Evolutionary conservation across 2,797 vertebrate species (phyloP), one percentile per base, ranked within the genome.

Genomic region (Monodelphis domestica): DNA sequence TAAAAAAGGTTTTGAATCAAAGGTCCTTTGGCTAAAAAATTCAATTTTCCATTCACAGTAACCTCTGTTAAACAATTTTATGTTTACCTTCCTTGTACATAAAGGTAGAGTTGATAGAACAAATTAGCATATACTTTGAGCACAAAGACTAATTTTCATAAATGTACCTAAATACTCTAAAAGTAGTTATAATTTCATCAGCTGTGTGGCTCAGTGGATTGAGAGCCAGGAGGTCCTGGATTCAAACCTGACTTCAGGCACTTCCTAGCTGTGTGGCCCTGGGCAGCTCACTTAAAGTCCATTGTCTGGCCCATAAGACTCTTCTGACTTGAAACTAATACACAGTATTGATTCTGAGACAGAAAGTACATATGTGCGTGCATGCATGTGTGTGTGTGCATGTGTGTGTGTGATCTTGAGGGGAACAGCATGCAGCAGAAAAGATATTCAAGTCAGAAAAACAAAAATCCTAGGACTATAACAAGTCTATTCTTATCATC

Each of bases 381-480:
- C 21, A n/a, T 12, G n/a, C 9, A 1, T 30, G 2, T 30, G n/a
- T 30, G 56, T 59, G 11, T 0, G 56, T n/a, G 2, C n/a, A n/a
- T n/a, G 53, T 53, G 53, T 5, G 11, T 2, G 56, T 56, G 55
- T 28, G 7, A 3, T 28, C 3, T 1, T 24, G 54, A 26, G 0
- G 26, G 26, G 24, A 6, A 5, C 28, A 10, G 5, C 12, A n/a
- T n/a, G 12, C 0, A 12, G 2, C 50, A 50, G 4, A 12, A 78
- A 84, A 11, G 21, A 84, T 50, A 9, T 50, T 70, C 21, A 78
- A 7, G 21, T 45, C 70, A 84, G 70, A 3, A 84, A 84, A 84
- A 84, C 10, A 45, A 17, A 78, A 45, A 78, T 17, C 21, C 38
- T 24, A 3, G 38, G 24, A 84, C 50, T 38, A 17, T 3, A 53